Evolutionary conservation across 1,140 invertebrate species (phyloP).

Genomic region (Philopotamus ludificatus): DNA sequence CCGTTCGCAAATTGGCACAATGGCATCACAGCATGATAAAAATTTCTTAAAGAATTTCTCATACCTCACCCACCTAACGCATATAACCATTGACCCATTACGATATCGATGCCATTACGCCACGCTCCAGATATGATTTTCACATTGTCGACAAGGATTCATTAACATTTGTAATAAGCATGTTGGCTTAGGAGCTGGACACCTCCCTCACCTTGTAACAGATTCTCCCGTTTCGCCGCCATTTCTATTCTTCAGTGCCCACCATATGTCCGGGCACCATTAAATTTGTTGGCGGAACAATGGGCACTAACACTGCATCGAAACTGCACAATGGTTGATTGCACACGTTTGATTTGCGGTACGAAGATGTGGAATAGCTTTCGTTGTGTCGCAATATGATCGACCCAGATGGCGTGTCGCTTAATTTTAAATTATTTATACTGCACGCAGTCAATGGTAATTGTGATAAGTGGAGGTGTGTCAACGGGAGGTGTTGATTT

Average conservation of each 20-base stretch:
- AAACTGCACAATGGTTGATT: slow-evolving; percentile 22
- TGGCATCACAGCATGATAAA: no score
- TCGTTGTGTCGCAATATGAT: background rate
- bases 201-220: slow-evolving; percentile 25
- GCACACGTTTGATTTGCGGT: slow-evolving; percentile 24
- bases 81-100: background rate
- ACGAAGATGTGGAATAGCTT: slow-evolving; percentile 6
- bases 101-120: background rate
- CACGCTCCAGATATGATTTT: slow-evolving; percentile 25
- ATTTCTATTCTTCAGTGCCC: slow-evolving; percentile 9
- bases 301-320: slow-evolving; percentile 11
- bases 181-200: background rate
- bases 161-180: background rate
- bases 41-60: background rate
- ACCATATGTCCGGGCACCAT: slow-evolving; percentile 1
- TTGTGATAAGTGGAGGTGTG: no score
- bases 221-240: slow-evolving; percentile 13
- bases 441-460: no score
- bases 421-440: no score
- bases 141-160: slow-evolving; percentile 7
- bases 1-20: no score
- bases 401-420: background rate
- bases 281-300: slow-evolving; percentile 4
- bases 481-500: no score
- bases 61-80: background rate